Evolutionary conservation across 2,797 vertebrate genomes (phyloP).

Genomic region (Chaenodraco wilsoni): DNA sequence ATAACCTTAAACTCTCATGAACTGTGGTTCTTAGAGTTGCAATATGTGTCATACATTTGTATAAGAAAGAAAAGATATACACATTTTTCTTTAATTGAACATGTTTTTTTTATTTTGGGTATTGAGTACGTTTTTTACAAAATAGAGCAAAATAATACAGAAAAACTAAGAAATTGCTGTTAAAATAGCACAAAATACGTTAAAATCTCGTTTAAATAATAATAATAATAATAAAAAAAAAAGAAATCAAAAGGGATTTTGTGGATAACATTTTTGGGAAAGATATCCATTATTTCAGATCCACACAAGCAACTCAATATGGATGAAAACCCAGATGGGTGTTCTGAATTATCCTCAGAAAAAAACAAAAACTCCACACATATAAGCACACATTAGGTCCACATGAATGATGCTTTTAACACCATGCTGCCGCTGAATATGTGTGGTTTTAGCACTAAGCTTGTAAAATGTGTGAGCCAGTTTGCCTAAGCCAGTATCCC

Average conservation of each 20-base stretch:
- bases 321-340: constrained; percentile 61
- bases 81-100: not conserved
- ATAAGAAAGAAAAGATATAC: not conserved
- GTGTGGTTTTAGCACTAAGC: constrained; percentile 74
- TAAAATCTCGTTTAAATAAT: not conserved
- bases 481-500: constrained; percentile 71
- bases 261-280: constrained; percentile 19
- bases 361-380: constrained; percentile 48
- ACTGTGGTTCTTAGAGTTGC: too few species aligned
- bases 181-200: not conserved
- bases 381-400: constrained; percentile 72
- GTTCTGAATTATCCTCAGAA: constrained; percentile 64
- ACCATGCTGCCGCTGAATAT: constrained; percentile 56
- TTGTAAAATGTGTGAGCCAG: constrained; percentile 72
- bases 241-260: constrained; percentile 26
- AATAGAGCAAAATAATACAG: not conserved
- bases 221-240: constrained; percentile 11
- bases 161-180: not conserved
- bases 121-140: not conserved
- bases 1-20: constrained; percentile 10
- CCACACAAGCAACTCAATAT: constrained; percentile 44
- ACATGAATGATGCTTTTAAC: constrained; percentile 76
- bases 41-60: too few species aligned
- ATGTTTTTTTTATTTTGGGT: not conserved
- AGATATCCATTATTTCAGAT: constrained; percentile 33